Percentiles rank a stretch among this genome's conserved stretches.
Conservation (phyloP, 2,888 invertebrate species). For the Sarcophaga subvicina region DNA sequence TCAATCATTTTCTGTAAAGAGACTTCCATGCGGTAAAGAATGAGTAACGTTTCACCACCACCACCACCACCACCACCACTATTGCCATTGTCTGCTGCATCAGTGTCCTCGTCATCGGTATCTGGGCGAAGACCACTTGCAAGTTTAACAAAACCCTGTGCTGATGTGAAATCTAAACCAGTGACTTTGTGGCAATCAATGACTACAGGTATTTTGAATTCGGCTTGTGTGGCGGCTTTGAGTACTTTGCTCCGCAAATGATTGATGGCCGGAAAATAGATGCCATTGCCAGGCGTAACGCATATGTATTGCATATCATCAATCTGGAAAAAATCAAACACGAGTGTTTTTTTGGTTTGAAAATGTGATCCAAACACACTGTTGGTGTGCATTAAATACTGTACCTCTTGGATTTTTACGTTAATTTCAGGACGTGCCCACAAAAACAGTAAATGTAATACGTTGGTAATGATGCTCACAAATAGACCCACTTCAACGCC, state of each 20-base stretch:
- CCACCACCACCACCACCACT: constrained; percentile 66
- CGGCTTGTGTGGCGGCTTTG: constrained; percentile 82
- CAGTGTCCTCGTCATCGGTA: constrained; percentile 62
- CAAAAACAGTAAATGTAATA: constrained; percentile 85
- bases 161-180: constrained; percentile 88
- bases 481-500: constrained; percentile 92
- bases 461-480: constrained; percentile 86
- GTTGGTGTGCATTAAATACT: constrained; percentile 7
- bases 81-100: not conserved
- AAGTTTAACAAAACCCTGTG: constrained; percentile 82
- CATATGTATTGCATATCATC: constrained; percentile 84
- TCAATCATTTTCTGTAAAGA: constrained; percentile 78
- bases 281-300: constrained; percentile 86
- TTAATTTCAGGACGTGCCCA: constrained; percentile 86
- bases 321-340: constrained; percentile 76
- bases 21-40: constrained; percentile 76
- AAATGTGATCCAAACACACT: not conserved
- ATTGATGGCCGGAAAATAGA: constrained; percentile 89
- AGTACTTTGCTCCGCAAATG: constrained; percentile 84
- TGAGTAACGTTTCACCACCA: constrained; percentile 75
- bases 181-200: constrained; percentile 87
- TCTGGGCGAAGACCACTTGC: constrained; percentile 77
- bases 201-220: constrained; percentile 83
- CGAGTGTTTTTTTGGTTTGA: not conserved
- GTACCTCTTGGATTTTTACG: constrained; percentile 78